These are phyloP conservation scores for Diorhabda carinulata DNA, from an alignment of 1,140 invertebrate genomes.

Conservation along the genomic window DNA sequence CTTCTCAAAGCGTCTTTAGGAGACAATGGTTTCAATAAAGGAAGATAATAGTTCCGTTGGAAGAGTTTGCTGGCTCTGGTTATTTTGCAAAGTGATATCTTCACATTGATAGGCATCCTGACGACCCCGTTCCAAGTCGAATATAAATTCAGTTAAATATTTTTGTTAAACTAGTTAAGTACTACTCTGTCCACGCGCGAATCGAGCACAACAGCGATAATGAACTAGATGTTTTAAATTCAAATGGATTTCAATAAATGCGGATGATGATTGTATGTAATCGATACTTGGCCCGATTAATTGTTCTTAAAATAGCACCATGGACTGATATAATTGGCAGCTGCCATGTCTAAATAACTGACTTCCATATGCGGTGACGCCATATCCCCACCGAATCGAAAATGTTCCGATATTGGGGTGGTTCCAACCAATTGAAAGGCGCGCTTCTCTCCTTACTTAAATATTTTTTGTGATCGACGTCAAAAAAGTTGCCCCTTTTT, in stretches of 20 bases:
- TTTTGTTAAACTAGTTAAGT: constrained; percentile 12
- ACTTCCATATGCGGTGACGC: constrained; percentile 44
- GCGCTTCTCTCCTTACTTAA: constrained; percentile 32
- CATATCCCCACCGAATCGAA: constrained; percentile 45
- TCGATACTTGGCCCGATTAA: constrained; percentile 34
- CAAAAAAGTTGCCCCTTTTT: constrained; percentile 44
- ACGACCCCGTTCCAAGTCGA: background rate
- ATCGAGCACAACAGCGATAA: constrained; percentile 24
- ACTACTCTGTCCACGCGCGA: constrained; percentile 14
- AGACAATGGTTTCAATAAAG: constrained; percentile 73
- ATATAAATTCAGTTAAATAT: constrained; percentile 2
- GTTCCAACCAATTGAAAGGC: constrained; percentile 41
- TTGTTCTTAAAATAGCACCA: constrained; percentile 31
- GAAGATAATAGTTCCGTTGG: constrained; percentile 79
- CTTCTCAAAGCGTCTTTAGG: constrained; percentile 70
- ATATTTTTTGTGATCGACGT: constrained; percentile 43
- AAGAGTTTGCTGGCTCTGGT: constrained; percentile 73
- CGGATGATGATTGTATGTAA: constrained; percentile 26
- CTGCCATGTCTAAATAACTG: constrained; percentile 36
- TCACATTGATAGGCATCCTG: constrained; percentile 42
- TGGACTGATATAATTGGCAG: constrained; percentile 34
- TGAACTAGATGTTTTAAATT: constrained; percentile 33
- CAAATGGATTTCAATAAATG: constrained; percentile 22
- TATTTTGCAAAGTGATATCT: constrained; percentile 71
- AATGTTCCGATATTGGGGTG: constrained; percentile 37